Evolutionary conservation across 1,140 invertebrate genomes (phyloP), one percentile per base, ranked within the genome.

Genomic region (Neodiprion virginianus): DNA sequence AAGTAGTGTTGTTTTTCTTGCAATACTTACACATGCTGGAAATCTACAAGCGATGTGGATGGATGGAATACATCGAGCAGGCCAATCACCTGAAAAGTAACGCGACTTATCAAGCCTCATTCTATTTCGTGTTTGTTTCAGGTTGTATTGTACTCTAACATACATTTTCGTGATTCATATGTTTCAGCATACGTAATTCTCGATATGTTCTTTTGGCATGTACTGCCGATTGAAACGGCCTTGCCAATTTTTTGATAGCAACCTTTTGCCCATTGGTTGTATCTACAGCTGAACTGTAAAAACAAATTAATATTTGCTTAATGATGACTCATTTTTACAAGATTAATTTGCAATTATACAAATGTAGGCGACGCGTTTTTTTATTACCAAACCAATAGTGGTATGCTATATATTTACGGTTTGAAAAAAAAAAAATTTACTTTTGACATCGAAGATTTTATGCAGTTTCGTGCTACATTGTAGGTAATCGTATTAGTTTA

Each of bases 151-250:
- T 7, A 69, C 17, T 23, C 66, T 67, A 48, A 84, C 82, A 95
- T 88, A 99, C 97, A 94, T 99, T 99, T 90, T 99, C 98, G 91
- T 99, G 98, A 87, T 98, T 97, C 94, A 99, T 99, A 81, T 99
- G 96, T 87, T 99, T 99, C 71, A 99, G 92, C 89, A 99, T 93
- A 71, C 97, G 92, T 76, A 99, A 91, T 88, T 99, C 98, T 74
- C 98, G 91, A 85, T 99, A 99, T 5, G 98, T 99, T 78, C 98
- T 91, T 89, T 99, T 99, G 14, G 98, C 98, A 90, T 99, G 98
- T 48, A 99, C 98, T 28, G 96, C 96, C 75, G 98, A 98, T 87
- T 99, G 98, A 89, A 99, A 99, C 50, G 98, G 98, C 75, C 97
- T 91, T 48, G 97, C 96, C 79, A 99, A 90, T 86, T 99, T 99